Evolutionary conservation across 2,797 vertebrate species (phyloP), one percentile per base, ranked within the genome.

Genomic region (Microctenopoma steveboyesi): DNA sequence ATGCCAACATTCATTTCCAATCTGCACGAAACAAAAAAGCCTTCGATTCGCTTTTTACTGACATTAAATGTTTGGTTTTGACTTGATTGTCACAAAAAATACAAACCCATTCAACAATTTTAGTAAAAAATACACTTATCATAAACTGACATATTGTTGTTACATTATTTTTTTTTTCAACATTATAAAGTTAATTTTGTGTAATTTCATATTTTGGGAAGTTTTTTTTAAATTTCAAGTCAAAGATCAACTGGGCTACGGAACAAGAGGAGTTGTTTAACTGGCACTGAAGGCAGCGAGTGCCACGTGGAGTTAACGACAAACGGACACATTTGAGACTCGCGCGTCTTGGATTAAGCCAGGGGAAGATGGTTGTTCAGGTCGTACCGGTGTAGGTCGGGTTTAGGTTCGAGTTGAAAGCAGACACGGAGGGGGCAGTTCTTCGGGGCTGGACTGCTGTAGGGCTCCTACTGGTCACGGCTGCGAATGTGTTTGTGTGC

Each of bases 41-140:
- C 75, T 73, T 73, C 12, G 71, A 48, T 50, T 42, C 1, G 13
- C 65, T 60, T 45, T 70, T 56, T 60, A 53, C 54, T 5, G 67
- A 85, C 60, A 39, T 33, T 18, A 80, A 74, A 76, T 69, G 70
- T 86, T 83, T 67, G 76, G 69, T 79, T 74, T 75, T 85, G 76
- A 90, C 81, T 70, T 76, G 88, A 93, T 90, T 92, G 91, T 92
- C 89, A n/a, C 71, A 81, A 84, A 86, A 78, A 74, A 80, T 79
- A 85, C 64, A 81, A 78, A 85, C 66, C 74, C 75, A 83, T 78
- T 82, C 74, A 83, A 85, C 77, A 64, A 58, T 78, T 78, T 79
- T 59, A 39, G 77, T 88, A 88, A 72, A 87, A 91, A 92, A 90
- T 47, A 76, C 35, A 59, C 60, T 53, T 61, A 67, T 80, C 14